phyloP scores from a whole-genome alignment of 2,888 invertebrate genomes.

The Pterobdella sp. region DNA sequence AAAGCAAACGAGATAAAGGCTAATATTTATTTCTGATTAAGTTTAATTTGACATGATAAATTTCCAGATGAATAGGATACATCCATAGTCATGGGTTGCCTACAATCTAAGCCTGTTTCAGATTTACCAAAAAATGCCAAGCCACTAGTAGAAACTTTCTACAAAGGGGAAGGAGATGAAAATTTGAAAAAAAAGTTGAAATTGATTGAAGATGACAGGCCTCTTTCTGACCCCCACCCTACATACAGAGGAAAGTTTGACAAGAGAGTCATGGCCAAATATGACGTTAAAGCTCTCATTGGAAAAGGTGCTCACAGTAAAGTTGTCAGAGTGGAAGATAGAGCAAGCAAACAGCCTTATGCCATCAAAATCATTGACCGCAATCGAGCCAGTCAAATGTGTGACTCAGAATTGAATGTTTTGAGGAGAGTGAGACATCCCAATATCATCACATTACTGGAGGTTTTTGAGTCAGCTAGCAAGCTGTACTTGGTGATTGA shows the following conservation, averaged over 20 bases:
- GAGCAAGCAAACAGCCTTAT: constrained; percentile 51
- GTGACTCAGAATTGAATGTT: constrained; percentile 55
- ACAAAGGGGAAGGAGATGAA: constrained; percentile 10
- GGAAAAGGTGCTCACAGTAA: constrained; percentile 53
- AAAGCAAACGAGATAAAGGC: too few relatives aligned
- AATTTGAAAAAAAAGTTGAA: constrained; percentile 5
- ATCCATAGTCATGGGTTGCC: constrained; percentile 29
- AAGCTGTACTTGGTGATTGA: constrained; percentile 59
- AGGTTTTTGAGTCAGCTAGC: constrained; percentile 54
- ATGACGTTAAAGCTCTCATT: constrained; percentile 51
- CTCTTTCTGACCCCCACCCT: not conserved
- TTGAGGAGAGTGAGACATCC: constrained; percentile 53
- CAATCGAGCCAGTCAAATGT: constrained; percentile 51
- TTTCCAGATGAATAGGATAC: constrained; percentile 1
- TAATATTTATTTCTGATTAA: too few relatives aligned
- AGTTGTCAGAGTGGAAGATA: constrained; percentile 52
- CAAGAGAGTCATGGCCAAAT: constrained; percentile 52
- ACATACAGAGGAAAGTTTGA: constrained; percentile 51
- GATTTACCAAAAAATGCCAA: constrained; percentile 29
- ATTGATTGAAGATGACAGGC: not conserved
- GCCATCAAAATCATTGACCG: constrained; percentile 51
- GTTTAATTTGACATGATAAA: too few relatives aligned
- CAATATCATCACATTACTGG: constrained; percentile 56
- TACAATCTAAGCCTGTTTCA: constrained; percentile 30
- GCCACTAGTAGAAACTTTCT: constrained; percentile 28